Conservation (phyloP, 2,797 vertebrate genomes). For the Uromys caudimaculatus region DNA sequence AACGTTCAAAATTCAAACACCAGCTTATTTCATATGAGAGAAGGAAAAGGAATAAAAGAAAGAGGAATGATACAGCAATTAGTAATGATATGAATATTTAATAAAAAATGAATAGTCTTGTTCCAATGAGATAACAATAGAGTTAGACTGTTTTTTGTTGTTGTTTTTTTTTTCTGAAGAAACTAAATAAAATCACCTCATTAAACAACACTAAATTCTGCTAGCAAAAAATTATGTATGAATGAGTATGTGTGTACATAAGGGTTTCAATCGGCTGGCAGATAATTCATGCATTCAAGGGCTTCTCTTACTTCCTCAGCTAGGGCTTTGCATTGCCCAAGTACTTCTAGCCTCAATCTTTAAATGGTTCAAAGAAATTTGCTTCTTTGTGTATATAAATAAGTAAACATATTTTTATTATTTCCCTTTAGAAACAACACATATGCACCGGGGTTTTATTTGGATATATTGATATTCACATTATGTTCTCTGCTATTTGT, state of each 20-base stretch:
- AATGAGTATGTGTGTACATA: not conserved
- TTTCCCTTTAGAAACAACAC: not conserved
- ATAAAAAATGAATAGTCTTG: not conserved
- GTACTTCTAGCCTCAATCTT: not conserved
- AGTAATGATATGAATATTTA: not conserved
- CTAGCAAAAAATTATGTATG: not conserved
- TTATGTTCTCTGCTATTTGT: not conserved
- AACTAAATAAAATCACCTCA: not conserved
- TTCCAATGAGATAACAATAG: not conserved
- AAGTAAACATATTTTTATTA: slow-evolving; percentile 2
- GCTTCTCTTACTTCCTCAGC: not conserved
- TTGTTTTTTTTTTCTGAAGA: not conserved
- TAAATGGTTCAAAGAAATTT: not conserved
- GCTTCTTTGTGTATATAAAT: not conserved
- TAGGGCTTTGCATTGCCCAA: not conserved
- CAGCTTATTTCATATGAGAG: not conserved
- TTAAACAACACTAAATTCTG: not conserved
- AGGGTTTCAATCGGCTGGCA: not conserved
- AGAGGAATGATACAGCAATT: not conserved
- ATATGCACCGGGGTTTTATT: not conserved
- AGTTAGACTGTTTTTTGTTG: not conserved
- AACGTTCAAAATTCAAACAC: not conserved
- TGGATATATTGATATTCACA: not conserved
- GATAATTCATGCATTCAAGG: not conserved
- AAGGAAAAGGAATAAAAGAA: not conserved